Evolutionary conservation across 2,113 vertebrate genomes (phyloP).

Genomic region (Pterophyllum scalare): DNA sequence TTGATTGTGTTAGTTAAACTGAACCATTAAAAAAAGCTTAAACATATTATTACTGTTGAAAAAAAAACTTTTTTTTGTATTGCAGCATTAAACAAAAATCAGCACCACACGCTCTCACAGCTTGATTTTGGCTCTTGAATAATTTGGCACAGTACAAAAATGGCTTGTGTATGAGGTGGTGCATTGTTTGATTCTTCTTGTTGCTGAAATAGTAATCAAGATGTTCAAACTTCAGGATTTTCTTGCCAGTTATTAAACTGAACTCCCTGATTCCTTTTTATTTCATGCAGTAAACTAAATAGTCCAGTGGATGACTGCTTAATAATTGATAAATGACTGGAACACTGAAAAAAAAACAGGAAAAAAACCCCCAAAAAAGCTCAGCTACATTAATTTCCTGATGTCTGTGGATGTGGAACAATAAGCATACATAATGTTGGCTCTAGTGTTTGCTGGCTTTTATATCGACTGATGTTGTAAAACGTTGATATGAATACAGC

Average conservation of each 20-base stretch:
- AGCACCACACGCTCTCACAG: not conserved
- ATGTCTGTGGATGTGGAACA: slow-evolving; percentile 41
- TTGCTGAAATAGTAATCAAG: slow-evolving; percentile 25
- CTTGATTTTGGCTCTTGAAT: slow-evolving; percentile 35
- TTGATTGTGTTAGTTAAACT: slow-evolving; percentile 9
- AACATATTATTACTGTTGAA: not conserved
- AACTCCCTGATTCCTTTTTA: slow-evolving; percentile 7
- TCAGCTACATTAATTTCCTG: slow-evolving; percentile 28
- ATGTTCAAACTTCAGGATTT: slow-evolving; percentile 20
- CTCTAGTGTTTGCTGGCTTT: slow-evolving; percentile 25
- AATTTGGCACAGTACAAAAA: slow-evolving; percentile 23
- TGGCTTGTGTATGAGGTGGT: not conserved
- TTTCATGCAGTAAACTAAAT: slow-evolving; percentile 8
- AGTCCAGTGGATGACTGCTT: not conserved
- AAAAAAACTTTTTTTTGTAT: slow-evolving; percentile 3
- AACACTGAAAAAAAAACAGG: not conserved
- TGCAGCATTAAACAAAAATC: slow-evolving; percentile 27
- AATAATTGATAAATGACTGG: slow-evolving; percentile 30
- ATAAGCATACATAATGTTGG: slow-evolving; percentile 55
- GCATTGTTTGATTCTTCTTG: not conserved
- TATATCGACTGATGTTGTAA: slow-evolving; percentile 30
- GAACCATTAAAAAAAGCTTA: slow-evolving; percentile 6
- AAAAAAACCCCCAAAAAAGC: not conserved
- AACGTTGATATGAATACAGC: slow-evolving; percentile 48
- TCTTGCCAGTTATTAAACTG: slow-evolving; percentile 20